phyloP scores from a whole-genome alignment of 2,113 vertebrate genomes.

The Salminus brasiliensis region DNA sequence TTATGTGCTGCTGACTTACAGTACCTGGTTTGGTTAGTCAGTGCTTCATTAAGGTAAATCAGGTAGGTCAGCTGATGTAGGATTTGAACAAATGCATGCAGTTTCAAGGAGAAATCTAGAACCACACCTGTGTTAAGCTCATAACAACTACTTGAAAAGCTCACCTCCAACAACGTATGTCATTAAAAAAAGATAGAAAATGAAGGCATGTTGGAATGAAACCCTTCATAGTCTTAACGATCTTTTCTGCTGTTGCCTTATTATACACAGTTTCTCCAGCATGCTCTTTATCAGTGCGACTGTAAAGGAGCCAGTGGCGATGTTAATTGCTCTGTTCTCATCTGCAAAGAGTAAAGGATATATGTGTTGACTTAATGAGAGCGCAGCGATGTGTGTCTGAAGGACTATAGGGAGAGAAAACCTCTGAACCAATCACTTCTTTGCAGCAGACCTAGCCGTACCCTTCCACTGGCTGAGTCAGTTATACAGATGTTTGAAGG shows the following conservation, averaged over 20 bases:
- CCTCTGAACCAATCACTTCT: constrained; percentile 45
- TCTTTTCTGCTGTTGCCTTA: neutral
- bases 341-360: constrained; percentile 23
- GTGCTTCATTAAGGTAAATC: too few species aligned
- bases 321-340: constrained; percentile 39
- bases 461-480: neutral
- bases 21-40: too few species aligned
- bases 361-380: constrained; percentile 58
- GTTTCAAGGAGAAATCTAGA: too few species aligned
- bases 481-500: neutral
- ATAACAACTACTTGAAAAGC: too few species aligned
- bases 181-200: too few species aligned
- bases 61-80: too few species aligned
- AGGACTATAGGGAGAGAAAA: constrained; percentile 27
- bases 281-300: constrained; percentile 43
- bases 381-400: constrained; percentile 45
- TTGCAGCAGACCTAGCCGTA: neutral
- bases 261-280: constrained; percentile 21
- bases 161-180: too few species aligned
- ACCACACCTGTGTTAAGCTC: too few species aligned
- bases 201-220: too few species aligned
- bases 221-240: too few species aligned
- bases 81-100: too few species aligned
- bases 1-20: too few species aligned
- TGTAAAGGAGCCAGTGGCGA: constrained; percentile 31